A percentile compares a stretch with the other conserved stretches of the same genome.
Evolutionary conservation across 2,888 invertebrate genomes (phyloP).

Genomic region (Lymantria dispar): DNA sequence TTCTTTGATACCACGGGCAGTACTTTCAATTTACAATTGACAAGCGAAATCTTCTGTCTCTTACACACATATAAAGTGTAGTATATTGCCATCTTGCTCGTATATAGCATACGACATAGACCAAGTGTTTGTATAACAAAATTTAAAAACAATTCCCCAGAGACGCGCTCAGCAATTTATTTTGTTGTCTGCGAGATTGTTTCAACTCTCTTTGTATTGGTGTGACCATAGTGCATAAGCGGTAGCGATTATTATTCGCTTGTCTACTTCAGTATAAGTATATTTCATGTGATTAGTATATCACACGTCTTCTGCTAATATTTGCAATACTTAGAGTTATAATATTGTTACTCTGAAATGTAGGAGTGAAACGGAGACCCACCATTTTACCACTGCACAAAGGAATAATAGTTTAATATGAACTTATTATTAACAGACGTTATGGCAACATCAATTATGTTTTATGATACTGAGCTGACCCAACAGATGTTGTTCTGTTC

Average conservation of each 20-base stretch:
- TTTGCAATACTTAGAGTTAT: no score
- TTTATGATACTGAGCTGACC: no score
- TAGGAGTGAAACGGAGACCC: no score
- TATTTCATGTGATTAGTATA: no score
- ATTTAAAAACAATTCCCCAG: conserved; percentile 73
- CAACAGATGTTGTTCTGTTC: no score
- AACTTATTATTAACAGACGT: no score
- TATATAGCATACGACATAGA: conserved; percentile 27
- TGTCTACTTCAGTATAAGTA: no score
- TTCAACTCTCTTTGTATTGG: conserved; percentile 35
- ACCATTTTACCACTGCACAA: no score
- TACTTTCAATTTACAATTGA: neutral
- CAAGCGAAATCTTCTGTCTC: conserved; percentile 11
- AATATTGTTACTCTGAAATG: no score
- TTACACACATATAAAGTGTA: conserved; percentile 11
- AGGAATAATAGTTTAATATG: no score
- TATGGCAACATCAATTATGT: no score
- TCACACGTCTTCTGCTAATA: no score
- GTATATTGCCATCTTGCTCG: conserved; percentile 31
- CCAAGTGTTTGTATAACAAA: conserved; percentile 57
- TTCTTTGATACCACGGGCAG: neutral
- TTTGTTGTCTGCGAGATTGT: conserved; percentile 62
- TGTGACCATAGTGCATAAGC: conserved; percentile 12
- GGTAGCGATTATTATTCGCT: conserved; percentile 13
- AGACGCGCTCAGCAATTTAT: conserved; percentile 55